A percentile compares a stretch with the other conserved stretches of the same genome.
Evolutionary conservation across 2,797 vertebrate genomes (phyloP).

Genomic region (Harpagifer antarcticus): DNA sequence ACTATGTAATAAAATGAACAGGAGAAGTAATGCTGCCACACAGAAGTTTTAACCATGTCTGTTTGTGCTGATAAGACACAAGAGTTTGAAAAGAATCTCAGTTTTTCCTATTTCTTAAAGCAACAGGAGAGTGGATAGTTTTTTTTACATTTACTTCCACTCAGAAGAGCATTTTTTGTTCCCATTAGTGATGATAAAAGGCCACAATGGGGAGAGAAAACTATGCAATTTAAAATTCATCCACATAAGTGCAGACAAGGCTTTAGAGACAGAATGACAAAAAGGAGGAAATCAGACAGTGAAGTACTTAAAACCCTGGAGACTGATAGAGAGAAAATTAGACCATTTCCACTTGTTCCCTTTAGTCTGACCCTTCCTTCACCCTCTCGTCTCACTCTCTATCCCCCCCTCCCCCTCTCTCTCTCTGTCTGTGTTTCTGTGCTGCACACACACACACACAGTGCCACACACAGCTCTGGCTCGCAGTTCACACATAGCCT

Average conservation of each 20-base stretch:
- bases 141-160: background rate
- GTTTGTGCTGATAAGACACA: background rate
- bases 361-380: slow-evolving; percentile 57
- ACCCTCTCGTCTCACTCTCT: slow-evolving; percentile 9
- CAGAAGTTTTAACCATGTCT: background rate
- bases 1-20: background rate
- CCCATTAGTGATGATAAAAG: slow-evolving; percentile 23
- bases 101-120: background rate
- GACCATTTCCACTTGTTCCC: slow-evolving; percentile 45
- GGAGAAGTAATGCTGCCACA: background rate
- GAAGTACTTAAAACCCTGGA: slow-evolving; percentile 52
- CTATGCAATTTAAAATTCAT: slow-evolving; percentile 24
- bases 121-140: background rate
- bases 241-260: slow-evolving; percentile 25
- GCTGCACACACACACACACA: slow-evolving; percentile 6
- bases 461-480: slow-evolving; percentile 31
- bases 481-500: slow-evolving; percentile 41
- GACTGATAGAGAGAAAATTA: slow-evolving; percentile 40
- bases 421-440: background rate
- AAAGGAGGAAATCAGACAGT: slow-evolving; percentile 46
- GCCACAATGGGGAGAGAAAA: slow-evolving; percentile 12
- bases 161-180: slow-evolving; percentile 14
- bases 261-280: slow-evolving; percentile 35
- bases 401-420: background rate
- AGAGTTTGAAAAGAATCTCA: background rate